These are phyloP conservation scores for Anhinga anhinga DNA, from an alignment of 2,113 vertebrate genomes.

Conservation along the genomic window DNA sequence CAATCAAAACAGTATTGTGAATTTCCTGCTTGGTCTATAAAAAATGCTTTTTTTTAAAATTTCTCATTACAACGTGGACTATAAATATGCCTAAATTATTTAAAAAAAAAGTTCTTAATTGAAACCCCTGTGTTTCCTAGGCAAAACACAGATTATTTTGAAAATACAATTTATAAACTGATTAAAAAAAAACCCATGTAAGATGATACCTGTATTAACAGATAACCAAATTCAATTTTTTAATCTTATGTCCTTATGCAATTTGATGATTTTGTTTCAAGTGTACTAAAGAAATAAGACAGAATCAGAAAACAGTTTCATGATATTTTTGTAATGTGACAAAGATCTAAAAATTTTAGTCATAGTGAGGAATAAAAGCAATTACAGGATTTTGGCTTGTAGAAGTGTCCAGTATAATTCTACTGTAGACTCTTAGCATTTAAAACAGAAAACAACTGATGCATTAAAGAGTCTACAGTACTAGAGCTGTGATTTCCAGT, in stretches of 20 bases:
- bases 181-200: fast-evolving
- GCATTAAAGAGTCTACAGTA: neutral
- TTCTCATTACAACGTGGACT: neutral
- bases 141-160: neutral
- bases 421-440: neutral
- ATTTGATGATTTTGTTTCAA: neutral
- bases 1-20: neutral
- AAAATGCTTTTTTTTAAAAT: neutral
- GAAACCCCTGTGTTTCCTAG: neutral
- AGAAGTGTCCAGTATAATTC: neutral
- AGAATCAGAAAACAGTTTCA: neutral
- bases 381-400: neutral
- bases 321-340: neutral
- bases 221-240: neutral
- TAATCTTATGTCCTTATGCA: neutral
- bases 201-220: neutral
- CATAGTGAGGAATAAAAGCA: neutral
- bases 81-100: neutral
- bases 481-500: neutral
- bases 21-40: neutral
- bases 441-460: neutral
- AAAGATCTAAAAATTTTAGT: neutral
- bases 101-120: neutral
- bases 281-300: neutral
- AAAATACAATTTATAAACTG: neutral